Evolutionary conservation across 2,113 vertebrate species (phyloP).

Genomic region (Cromileptes altivelis): DNA sequence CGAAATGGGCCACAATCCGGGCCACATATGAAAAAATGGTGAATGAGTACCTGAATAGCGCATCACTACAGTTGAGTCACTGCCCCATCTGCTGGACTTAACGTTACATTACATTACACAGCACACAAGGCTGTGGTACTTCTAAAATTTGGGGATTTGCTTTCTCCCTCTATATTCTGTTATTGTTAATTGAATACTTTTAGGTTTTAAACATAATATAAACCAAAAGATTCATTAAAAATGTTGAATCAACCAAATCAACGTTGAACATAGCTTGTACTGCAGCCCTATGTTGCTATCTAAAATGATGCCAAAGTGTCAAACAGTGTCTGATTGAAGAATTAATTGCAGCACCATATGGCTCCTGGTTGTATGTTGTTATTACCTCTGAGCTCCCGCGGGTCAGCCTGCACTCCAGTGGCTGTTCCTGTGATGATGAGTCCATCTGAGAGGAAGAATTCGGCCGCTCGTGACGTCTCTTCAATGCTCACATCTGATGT

Average conservation of each 20-base stretch:
- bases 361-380: neutral
- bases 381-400: conserved; percentile 85
- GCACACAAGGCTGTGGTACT: no score
- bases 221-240: neutral
- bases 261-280: neutral
- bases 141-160: neutral
- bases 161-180: neutral
- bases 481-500: conserved; percentile 86
- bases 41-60: neutral
- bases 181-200: neutral
- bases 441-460: conserved; percentile 91
- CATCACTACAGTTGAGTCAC: neutral
- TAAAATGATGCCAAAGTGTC: neutral
- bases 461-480: conserved; percentile 86
- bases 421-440: conserved; percentile 88
- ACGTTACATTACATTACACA: neutral
- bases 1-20: no score
- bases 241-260: neutral
- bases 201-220: neutral
- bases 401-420: conserved; percentile 85
- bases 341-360: neutral
- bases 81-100: conserved; percentile 44
- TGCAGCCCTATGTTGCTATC: neutral
- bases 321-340: neutral
- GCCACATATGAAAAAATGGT: neutral